Conservation (phyloP, 2,113 vertebrate species). For the Penelope pileata region DNA sequence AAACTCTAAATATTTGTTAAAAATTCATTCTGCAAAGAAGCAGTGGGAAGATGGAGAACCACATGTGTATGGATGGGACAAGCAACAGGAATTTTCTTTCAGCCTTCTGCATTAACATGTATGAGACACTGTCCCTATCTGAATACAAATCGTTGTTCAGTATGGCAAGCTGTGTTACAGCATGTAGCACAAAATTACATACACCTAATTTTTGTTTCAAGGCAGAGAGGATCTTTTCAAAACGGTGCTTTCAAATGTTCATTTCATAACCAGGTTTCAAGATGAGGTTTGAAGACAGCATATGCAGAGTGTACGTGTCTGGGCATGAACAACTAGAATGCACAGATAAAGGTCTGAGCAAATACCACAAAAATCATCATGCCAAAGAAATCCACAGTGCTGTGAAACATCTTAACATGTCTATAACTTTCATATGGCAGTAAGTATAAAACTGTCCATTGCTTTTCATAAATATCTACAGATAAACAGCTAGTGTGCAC, state of each 20-base stretch:
- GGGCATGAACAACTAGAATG: neutral
- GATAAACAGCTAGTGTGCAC: rapidly evolving
- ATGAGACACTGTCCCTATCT: neutral
- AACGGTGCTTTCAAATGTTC: neutral
- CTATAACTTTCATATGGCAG: neutral
- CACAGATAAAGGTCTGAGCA: neutral
- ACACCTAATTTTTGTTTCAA: neutral
- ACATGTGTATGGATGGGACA: neutral
- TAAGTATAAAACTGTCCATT: neutral
- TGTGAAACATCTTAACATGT: neutral
- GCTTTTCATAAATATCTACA: neutral
- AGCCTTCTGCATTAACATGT: neutral
- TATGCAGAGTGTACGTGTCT: neutral
- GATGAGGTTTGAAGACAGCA: neutral
- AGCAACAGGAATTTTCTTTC: neutral
- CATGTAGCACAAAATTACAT: neutral
- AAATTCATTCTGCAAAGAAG: neutral
- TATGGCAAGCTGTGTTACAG: neutral
- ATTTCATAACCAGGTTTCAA: neutral
- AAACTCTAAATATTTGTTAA: neutral
- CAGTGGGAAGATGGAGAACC: neutral
- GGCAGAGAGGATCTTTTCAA: neutral
- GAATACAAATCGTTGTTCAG: neutral
- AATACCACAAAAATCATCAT: neutral
- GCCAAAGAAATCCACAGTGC: neutral